Conservation (phyloP, 37 sponge, comb jelly and placozoan genomes). For the Cladorhizidae sp. region DNA sequence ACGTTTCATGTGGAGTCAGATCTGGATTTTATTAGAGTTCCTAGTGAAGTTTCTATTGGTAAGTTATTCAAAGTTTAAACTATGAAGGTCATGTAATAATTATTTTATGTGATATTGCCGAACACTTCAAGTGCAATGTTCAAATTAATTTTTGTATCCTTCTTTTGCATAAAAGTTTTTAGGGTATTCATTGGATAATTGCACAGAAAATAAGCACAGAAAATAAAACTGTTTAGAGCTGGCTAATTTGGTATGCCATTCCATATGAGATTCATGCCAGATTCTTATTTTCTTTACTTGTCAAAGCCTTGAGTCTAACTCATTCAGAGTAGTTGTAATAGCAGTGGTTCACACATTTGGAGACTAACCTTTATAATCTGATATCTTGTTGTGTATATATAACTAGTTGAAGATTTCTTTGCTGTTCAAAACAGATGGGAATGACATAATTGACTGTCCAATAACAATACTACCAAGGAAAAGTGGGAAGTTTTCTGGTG, state of each 20-base stretch:
- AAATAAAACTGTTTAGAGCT: no score
- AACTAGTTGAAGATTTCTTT: neutral
- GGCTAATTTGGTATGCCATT: no score
- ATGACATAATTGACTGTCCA: slow-evolving; percentile 68
- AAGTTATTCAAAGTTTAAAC: neutral
- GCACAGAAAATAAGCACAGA: no score
- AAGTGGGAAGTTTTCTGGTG: slow-evolving; percentile 60
- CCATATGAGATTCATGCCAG: no score
- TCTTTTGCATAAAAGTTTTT: no score
- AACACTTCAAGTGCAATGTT: neutral
- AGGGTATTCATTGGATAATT: no score
- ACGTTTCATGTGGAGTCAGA: slow-evolving; percentile 68
- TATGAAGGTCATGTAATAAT: neutral
- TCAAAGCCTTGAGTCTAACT: no score
- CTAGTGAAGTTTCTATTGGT: slow-evolving; percentile 52
- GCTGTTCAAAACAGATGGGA: slow-evolving; percentile 20
- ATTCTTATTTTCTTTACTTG: no score
- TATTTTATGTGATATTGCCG: neutral
- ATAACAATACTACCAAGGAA: slow-evolving; percentile 51
- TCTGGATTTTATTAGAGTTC: slow-evolving; percentile 71
- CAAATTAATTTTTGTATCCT: neutral
- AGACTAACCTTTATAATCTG: neutral
- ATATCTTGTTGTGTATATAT: neutral
- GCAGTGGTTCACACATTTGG: neutral
- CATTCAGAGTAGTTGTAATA: no score